Evolutionary conservation across 2,797 vertebrate genomes (phyloP).

Genomic region (Lepidocolaptes lacrymiger): DNA sequence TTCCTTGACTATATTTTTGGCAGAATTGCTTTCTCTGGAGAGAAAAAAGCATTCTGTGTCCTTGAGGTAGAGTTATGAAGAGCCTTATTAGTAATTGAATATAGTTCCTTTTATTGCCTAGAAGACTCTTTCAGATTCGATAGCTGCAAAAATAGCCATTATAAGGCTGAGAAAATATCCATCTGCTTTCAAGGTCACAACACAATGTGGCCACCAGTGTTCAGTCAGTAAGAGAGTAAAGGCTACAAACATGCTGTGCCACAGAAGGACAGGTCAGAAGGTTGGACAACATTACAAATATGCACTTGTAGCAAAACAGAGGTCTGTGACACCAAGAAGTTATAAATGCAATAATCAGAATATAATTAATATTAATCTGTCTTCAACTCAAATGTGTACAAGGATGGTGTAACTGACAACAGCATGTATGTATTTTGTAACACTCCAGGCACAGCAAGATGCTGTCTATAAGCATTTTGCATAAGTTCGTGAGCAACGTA

Average conservation of each 20-base stretch:
- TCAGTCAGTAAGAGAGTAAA: neutral
- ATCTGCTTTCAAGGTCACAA: neutral
- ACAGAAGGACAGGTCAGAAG: neutral
- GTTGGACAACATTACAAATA: neutral
- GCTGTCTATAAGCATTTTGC: neutral
- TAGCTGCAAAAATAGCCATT: neutral
- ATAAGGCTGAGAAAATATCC: neutral
- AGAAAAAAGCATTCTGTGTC: neutral
- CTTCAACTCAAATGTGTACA: neutral
- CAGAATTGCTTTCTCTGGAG: neutral
- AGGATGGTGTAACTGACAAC: neutral
- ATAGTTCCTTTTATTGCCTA: neutral
- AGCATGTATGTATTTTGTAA: neutral
- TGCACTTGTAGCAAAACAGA: neutral
- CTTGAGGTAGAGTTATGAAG: neutral
- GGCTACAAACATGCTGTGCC: neutral
- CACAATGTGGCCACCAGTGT: neutral
- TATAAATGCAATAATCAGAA: neutral
- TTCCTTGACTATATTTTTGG: neutral
- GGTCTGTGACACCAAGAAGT: neutral
- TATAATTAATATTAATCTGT: neutral
- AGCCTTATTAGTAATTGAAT: neutral
- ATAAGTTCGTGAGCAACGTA: rapidly evolving
- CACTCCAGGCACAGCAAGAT: neutral
- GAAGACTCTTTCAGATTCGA: neutral